Base-by-base conservation (phyloP, 2,888 invertebrate species). In the Zaprionus bogoriensis region DNA sequence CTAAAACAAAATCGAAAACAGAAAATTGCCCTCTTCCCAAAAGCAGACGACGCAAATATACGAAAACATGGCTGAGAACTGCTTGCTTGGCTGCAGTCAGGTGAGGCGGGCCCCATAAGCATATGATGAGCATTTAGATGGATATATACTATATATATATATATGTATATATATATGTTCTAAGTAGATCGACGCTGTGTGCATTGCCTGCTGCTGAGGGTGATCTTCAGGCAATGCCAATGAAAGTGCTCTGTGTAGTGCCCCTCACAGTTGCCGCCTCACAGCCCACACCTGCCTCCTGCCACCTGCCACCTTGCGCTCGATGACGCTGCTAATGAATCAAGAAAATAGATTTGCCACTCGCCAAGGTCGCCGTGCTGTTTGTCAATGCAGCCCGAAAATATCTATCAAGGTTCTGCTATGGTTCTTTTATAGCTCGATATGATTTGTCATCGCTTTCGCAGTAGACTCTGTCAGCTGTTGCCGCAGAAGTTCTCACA, bases 201-300 rank as follows among this genome's bases (percentile, higher is more conserved):
- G 41, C 28, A 61, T 45, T 67, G 69, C 53, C 70, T 68, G 62
- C 50, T 45, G 44, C 22, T 57, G 46, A 54, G 67, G 61, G 48
- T 84, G 86, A 84, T 78, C 73, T 67, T 52, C 66, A 55, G 73
- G 67, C 85, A 80, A 66, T 75, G 85, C 67, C 80, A 85, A 78
- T 65, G 85, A 78, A 75, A 74, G 79, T 78, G 77, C 61, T 65
- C 58, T 42, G n/a, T n/a, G n/a, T n/a, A n/a, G n/a, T n/a, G n/a
- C n/a, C n/a, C n/a, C n/a, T n/a, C n/a, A n/a, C n/a, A n/a, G n/a
- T n/a, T n/a, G n/a, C n/a, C n/a, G n/a, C n/a, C n/a, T n/a, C n/a
- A n/a, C n/a, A n/a, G 47, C 47, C 52, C 28, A 51, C 39, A 39
- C 55, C 25, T 48, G 54, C 27, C 39, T 42, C 55, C 25, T 48